Conservation (phyloP, 2,888 invertebrate species). For the Catocala nupta region DNA sequence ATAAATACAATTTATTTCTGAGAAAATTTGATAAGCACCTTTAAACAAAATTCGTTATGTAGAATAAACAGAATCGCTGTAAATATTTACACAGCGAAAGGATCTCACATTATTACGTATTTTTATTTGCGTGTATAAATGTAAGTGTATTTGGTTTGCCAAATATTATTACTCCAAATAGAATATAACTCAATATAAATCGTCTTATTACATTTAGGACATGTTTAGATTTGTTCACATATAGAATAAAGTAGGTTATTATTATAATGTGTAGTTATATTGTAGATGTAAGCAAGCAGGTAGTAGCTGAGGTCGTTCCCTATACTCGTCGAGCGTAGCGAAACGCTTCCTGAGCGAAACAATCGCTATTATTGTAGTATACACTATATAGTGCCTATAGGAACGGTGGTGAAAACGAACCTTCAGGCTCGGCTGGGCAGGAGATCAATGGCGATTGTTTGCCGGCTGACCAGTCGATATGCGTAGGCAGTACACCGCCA, state of each 20-base stretch:
- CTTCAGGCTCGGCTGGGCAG: constrained; percentile 81
- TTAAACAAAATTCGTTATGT: constrained; percentile 22
- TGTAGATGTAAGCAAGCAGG: constrained; percentile 52
- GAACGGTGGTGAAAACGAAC: constrained; percentile 77
- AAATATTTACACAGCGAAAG: constrained; percentile 31
- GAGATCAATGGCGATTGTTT: constrained; percentile 82
- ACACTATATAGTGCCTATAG: constrained; percentile 47
- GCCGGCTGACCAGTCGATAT: constrained; percentile 58
- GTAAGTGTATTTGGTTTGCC: constrained; percentile 18
- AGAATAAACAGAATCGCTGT: constrained; percentile 20
- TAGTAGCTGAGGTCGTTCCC: constrained; percentile 63
- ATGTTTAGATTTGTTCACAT: constrained; percentile 5
- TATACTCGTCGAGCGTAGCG: constrained; percentile 73
- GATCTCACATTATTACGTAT: constrained; percentile 14
- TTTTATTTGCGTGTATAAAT: constrained; percentile 35
- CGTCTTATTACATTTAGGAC: constrained; percentile 4
- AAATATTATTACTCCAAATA: background rate
- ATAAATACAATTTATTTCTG: constrained; percentile 15
- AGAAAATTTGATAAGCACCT: constrained; percentile 12
- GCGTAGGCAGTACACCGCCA: constrained; percentile 49
- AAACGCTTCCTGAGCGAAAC: constrained; percentile 82
- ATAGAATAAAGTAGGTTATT: constrained; percentile 3
- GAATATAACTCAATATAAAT: constrained; percentile 5
- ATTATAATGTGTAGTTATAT: constrained; percentile 4
- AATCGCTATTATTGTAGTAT: constrained; percentile 76